A percentile compares a stretch with the other conserved stretches of the same genome.
Conservation (phyloP, 2,888 invertebrate species). For the Melieria picta region DNA sequence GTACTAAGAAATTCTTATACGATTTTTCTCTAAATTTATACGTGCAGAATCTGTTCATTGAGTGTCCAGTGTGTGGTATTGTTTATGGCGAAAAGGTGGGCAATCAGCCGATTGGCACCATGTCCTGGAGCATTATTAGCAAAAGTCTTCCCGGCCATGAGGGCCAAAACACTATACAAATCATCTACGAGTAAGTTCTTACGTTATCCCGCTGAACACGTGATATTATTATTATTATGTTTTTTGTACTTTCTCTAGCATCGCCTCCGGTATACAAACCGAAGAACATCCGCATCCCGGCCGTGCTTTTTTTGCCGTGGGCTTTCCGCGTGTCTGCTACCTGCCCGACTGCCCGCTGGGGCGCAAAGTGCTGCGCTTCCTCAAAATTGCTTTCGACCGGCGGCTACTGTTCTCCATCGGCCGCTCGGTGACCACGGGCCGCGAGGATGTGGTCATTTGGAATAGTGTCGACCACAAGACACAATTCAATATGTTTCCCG, state of each 20-base stretch:
- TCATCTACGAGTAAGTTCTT: slow-evolving; percentile 80
- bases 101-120: slow-evolving; percentile 83
- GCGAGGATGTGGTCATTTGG: slow-evolving; percentile 93
- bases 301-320: slow-evolving; percentile 87
- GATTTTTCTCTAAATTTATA: no score
- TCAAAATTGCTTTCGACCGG: slow-evolving; percentile 85
- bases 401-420: slow-evolving; percentile 87
- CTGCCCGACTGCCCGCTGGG: slow-evolving; percentile 87
- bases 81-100: slow-evolving; percentile 83
- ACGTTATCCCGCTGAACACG: neutral
- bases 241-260: slow-evolving; percentile 67
- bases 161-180: slow-evolving; percentile 77
- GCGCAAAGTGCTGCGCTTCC: slow-evolving; percentile 77
- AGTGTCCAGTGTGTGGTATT: slow-evolving; percentile 87
- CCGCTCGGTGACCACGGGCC: slow-evolving; percentile 88
- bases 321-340: slow-evolving; percentile 84
- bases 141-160: slow-evolving; percentile 76
- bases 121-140: slow-evolving; percentile 82
- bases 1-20: no score
- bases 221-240: neutral
- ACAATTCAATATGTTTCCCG: slow-evolving; percentile 80
- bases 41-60: slow-evolving; percentile 74
- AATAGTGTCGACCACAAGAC: slow-evolving; percentile 90
- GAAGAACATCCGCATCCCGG: slow-evolving; percentile 83
- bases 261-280: slow-evolving; percentile 86